Conservation (phyloP, 53 echinoderm and acorn worm species). For the Actinopyga echinites region DNA sequence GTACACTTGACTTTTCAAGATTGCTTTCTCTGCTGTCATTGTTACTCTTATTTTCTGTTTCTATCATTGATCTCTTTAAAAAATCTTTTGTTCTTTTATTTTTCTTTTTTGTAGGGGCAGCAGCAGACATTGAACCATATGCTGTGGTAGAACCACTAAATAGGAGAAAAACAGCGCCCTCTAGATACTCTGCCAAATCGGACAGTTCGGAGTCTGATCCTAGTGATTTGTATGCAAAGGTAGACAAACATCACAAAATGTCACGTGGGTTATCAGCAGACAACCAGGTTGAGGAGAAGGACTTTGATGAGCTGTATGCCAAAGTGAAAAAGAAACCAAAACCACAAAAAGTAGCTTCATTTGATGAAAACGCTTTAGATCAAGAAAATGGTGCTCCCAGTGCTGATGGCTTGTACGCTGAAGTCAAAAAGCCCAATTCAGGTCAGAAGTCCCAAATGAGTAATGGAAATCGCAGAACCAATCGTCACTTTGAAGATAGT, state of each 20-base stretch:
- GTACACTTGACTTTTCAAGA: no score
- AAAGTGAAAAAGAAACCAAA: slow-evolving; percentile 62
- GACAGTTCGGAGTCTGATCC: slow-evolving; percentile 37
- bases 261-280: background rate
- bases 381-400: background rate
- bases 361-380: background rate
- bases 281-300: background rate
- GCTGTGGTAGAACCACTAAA: slow-evolving; percentile 58
- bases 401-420: slow-evolving; percentile 1
- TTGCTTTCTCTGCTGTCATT: no score
- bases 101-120: background rate
- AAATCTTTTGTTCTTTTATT: background rate
- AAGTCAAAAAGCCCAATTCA: slow-evolving; percentile 21
- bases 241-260: slow-evolving; percentile 44
- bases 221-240: slow-evolving; percentile 58
- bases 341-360: slow-evolving; percentile 4
- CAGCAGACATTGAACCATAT: slow-evolving; percentile 68
- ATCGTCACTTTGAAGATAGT: slow-evolving; percentile 13
- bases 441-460: no score
- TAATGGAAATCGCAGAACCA: background rate
- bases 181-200: background rate
- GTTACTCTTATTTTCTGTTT: no score
- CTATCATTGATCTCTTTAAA: no score
- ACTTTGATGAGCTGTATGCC: slow-evolving; percentile 63
- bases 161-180: slow-evolving; percentile 23